Conservation (phyloP, 2,797 vertebrate species). For the Micropoecilia bifurca region DNA sequence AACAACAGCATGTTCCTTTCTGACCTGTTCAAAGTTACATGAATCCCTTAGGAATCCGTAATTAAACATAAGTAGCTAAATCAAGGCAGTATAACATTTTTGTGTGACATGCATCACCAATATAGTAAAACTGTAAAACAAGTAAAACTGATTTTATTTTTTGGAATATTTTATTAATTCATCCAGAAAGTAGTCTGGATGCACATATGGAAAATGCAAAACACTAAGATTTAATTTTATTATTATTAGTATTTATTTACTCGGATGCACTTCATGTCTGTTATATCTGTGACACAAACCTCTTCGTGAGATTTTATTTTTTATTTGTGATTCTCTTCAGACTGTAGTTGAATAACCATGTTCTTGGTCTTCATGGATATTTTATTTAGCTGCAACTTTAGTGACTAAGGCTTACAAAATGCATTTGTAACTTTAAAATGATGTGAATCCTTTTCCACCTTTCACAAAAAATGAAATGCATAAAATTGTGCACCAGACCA, state of each 20-base stretch:
- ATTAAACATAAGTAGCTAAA: neutral
- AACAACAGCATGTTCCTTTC: neutral
- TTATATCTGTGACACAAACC: neutral
- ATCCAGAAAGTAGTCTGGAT: too few species aligned
- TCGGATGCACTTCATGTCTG: neutral
- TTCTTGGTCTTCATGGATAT: neutral
- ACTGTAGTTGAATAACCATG: neutral
- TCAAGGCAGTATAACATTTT: neutral
- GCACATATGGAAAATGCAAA: too few species aligned
- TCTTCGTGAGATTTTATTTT: neutral
- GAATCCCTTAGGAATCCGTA: neutral
- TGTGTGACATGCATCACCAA: neutral
- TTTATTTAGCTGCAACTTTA: neutral
- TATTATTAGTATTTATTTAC: too few species aligned
- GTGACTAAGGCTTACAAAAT: neutral
- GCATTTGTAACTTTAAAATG: neutral
- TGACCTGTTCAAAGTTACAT: neutral
- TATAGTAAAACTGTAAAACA: neutral
- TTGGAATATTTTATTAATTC: neutral
- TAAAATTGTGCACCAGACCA: slow-evolving; percentile 14
- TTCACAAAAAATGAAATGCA: slow-evolving; percentile 23
- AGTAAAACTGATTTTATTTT: neutral
- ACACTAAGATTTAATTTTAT: too few species aligned
- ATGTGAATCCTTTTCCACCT: neutral
- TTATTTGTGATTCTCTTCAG: neutral